phyloP scores from a whole-genome alignment of 2,888 invertebrate genomes.

The Crematogaster levior region DNA sequence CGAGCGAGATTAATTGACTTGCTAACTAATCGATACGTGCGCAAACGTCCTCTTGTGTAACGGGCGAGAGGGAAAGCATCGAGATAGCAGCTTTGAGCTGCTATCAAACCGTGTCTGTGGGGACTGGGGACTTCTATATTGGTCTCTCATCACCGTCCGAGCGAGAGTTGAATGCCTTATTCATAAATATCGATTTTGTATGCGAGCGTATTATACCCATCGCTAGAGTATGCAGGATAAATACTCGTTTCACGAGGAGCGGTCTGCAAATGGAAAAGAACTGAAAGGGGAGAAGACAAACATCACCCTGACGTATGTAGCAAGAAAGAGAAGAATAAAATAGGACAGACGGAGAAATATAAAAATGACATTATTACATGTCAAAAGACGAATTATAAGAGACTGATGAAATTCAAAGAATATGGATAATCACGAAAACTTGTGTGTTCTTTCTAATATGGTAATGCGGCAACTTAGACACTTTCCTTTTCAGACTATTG shows the following conservation, averaged over 20 bases:
- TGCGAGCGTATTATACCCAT: constrained; percentile 40
- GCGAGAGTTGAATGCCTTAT: constrained; percentile 54
- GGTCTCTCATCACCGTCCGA: constrained; percentile 44
- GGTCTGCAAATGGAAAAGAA: constrained; percentile 37
- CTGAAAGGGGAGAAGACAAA: constrained; percentile 37
- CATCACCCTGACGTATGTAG: neutral
- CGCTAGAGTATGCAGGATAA: constrained; percentile 30
- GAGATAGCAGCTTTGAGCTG: constrained; percentile 36
- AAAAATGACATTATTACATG: constrained; percentile 13
- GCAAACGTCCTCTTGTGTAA: constrained; percentile 28
- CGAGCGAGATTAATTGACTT: constrained; percentile 30
- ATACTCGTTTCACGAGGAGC: constrained; percentile 46
- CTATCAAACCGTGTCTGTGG: constrained; percentile 24
- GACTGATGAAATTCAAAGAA: neutral
- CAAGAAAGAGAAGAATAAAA: neutral
- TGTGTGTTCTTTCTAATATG: neutral
- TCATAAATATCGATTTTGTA: constrained; percentile 55
- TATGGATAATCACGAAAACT: neutral
- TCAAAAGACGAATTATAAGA: neutral
- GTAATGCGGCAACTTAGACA: neutral
- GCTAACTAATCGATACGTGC: constrained; percentile 30
- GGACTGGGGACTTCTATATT: constrained; percentile 50
- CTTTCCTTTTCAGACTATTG: neutral
- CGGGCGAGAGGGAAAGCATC: constrained; percentile 37
- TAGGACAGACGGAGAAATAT: neutral